Base-by-base conservation (phyloP, 2,113 vertebrate genomes). In the Carlito syrichta region DNA sequence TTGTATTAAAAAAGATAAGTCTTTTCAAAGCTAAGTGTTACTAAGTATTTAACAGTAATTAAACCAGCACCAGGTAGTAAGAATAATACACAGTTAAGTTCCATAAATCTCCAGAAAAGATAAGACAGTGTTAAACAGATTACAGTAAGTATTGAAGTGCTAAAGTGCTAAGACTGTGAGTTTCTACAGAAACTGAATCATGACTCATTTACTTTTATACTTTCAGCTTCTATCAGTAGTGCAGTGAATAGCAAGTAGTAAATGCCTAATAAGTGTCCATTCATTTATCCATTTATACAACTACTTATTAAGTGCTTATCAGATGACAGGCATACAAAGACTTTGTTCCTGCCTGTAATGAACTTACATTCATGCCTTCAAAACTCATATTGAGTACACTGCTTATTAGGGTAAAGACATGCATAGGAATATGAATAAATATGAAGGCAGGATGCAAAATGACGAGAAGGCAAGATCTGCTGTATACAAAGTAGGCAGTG, bases 21-120 rank as follows among this genome's bases (percentile, higher is more conserved):
- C 43, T 69, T 92, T 48, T 58, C 12, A 89, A 83, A 94, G 71
- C 27, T 87, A 74, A 91, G 40, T 63, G 19, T 54, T 81, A 86
- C 79, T 79, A 95, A 85, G 20, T 20, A 76, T 84, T 91, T 95
- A 93, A 69, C 38, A 94, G 58, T 54, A 96, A 78, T 66, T 83
- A 56, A 96, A 86, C 6, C 38, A 78, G 45, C 12, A 89, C 43
- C 40, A 94, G 48, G n/a, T n/a, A 58, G 35, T 69, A 48, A 63
- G 78, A 94, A 82, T 2, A 66, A 87, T 35, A 56, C 6, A 56
- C 32, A n/a, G 7, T 58, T 52, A 84, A 85, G 66, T 78, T 91
- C 87, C 73, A 69, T 85, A 94, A 84, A 62, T 94, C 68, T 88
- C 50, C 43, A 86, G 66, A 62, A 93, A 89, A 73, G n/a, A 81